Base-by-base conservation (phyloP, 2,797 vertebrate species). In the Passerculus sandwichensis region DNA sequence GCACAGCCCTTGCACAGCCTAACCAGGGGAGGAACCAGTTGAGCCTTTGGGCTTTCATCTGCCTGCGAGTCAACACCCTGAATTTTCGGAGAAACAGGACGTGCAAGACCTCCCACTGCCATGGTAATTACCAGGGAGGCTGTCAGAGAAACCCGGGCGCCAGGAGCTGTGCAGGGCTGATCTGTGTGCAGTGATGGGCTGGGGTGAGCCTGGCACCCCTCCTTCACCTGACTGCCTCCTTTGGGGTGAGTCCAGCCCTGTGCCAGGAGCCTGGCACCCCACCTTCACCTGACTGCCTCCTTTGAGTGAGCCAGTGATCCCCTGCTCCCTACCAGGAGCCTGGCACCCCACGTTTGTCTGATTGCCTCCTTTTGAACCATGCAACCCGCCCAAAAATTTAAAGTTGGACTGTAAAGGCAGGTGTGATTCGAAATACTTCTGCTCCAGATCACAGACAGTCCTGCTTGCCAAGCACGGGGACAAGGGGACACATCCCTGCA, bases 71-170 rank as follows among this genome's bases (percentile, higher is more conserved):
- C 95, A 85, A 87, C 95, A 95, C 92, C 94, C 95, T 59, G 62
- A 38, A 42, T 89, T 95, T 92, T 92, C 8, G 1, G 89, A 64
- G 91, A 93, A 94, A 94, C 95, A 93, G 95, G 95, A 92, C 69
- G 92, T 91, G 77, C 91, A 13, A 93, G 95, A 51, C 87, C 95
- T 96, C 92, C 89, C 96, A 94, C 87, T 96, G 89, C 59, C 44
- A 61, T 38, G 87, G 84, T 93, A 96, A 96, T 94, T 89, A 91
- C 25, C 42, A 70, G 45, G 53, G 88, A 89, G 81, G 40, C 80
- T 94, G 70, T 5, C 25, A 53, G 60, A 51, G 79, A 45, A 91
- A 76, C 12, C 56, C 44, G 50, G 54, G 91, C 7, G 59, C 83
- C 85, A 48, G 83, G 76, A 69, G 79, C 75, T 48, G 69, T 10